Percentiles rank a stretch among this genome's conserved stretches.
Conservation (phyloP, 2,113 vertebrate genomes). For the Nothoprocta pentlandii region DNA sequence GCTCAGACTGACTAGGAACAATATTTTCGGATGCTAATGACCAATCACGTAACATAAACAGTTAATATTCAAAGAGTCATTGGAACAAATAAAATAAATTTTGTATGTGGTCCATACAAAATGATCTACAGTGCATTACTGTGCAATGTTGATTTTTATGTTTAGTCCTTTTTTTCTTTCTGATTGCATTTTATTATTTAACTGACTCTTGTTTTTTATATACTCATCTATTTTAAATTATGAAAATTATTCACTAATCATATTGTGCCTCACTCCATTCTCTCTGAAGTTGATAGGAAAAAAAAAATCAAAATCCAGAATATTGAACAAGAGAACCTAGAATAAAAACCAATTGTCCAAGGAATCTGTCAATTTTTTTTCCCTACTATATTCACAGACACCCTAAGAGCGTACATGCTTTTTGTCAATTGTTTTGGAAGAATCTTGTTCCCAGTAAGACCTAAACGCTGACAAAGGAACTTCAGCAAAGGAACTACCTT, state of each 20-base stretch:
- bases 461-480: background rate
- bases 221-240: background rate
- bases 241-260: background rate
- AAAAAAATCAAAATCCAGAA: background rate
- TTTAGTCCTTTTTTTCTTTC: background rate
- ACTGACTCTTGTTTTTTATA: fast-evolving
- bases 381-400: background rate
- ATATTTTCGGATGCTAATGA: background rate
- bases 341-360: background rate
- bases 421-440: background rate
- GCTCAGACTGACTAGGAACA: background rate
- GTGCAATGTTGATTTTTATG: background rate
- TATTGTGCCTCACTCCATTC: background rate
- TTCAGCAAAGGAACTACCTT: background rate
- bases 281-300: background rate
- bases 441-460: background rate
- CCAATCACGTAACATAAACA: fast-evolving
- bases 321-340: background rate
- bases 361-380: background rate
- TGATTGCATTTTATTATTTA: background rate
- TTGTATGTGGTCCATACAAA: background rate
- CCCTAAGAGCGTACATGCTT: background rate
- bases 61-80: background rate
- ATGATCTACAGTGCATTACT: background rate
- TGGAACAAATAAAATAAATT: background rate